These are phyloP conservation scores for Triops cancriformis DNA, from an alignment of 1,140 invertebrate species.

Conservation along the genomic window DNA sequence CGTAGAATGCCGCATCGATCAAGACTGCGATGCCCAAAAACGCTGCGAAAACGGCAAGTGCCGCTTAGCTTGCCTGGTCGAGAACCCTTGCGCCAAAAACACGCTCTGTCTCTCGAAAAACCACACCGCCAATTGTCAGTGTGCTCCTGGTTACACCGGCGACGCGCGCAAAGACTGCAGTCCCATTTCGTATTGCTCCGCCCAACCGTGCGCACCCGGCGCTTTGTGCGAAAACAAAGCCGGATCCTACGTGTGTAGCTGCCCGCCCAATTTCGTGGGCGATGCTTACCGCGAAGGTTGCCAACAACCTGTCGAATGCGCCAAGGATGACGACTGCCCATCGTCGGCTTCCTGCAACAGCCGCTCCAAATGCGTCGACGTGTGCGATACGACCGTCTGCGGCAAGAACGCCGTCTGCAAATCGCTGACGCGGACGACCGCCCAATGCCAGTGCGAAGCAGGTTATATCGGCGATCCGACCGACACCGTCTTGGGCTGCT, in stretches of 20 bases:
- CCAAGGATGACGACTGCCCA: conserved; percentile 66
- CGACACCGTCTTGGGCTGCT: conserved; percentile 60
- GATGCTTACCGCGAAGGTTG: conserved; percentile 74
- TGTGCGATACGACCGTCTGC: conserved; percentile 63
- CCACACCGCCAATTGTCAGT: conserved; percentile 65
- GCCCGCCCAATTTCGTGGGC: conserved; percentile 65
- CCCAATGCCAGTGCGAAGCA: conserved; percentile 59
- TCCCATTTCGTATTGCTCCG: conserved; percentile 66
- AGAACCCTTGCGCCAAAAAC: conserved; percentile 72
- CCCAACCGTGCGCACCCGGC: conserved; percentile 67
- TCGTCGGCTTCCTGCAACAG: conserved; percentile 63
- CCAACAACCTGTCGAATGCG: conserved; percentile 63
- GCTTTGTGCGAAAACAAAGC: conserved; percentile 71
- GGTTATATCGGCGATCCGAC: conserved; percentile 67
- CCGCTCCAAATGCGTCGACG: conserved; percentile 64
- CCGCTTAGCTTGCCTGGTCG: conserved; percentile 68
- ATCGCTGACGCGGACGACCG: conserved; percentile 56
- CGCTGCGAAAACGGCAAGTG: conserved; percentile 69
- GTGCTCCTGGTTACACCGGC: conserved; percentile 72
- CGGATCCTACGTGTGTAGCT: conserved; percentile 70
- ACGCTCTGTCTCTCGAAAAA: conserved; percentile 70
- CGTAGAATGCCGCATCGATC: conserved; percentile 60
- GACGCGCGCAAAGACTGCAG: conserved; percentile 59
- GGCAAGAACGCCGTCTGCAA: conserved; percentile 74
- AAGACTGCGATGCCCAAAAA: conserved; percentile 70